Evolutionary conservation across 1,140 invertebrate species (phyloP).

Genomic region (Eciton burchellii): DNA sequence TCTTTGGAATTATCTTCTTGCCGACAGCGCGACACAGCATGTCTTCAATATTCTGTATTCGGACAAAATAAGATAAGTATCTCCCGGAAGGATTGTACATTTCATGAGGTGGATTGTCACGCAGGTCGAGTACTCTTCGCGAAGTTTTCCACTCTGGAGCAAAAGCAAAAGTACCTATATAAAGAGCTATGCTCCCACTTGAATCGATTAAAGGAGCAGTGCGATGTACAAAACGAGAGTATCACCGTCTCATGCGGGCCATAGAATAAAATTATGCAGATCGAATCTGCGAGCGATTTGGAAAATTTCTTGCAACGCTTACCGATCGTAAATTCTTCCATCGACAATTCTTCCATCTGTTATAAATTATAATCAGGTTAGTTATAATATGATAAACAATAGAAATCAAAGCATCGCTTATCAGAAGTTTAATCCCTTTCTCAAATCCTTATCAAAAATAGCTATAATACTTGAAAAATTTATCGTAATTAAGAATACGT

Average conservation of each 20-base stretch:
- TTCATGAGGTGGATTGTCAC: background rate
- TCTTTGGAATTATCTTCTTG: background rate
- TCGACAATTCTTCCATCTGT: background rate
- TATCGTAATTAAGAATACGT: background rate
- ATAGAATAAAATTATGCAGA: slow-evolving; percentile 25
- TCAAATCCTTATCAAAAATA: background rate
- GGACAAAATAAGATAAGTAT: background rate
- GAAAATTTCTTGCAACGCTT: background rate
- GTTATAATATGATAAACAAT: background rate
- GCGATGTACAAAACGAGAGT: background rate
- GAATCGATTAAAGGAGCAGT: slow-evolving; percentile 49
- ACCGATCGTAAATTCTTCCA: background rate
- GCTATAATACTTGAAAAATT: background rate
- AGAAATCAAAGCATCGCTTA: background rate
- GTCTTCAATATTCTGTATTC: slow-evolving; percentile 15
- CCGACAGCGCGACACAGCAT: background rate
- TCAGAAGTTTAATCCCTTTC: background rate
- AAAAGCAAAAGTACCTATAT: background rate
- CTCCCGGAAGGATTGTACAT: background rate
- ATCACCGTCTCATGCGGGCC: background rate
- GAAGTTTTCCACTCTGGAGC: slow-evolving; percentile 41
- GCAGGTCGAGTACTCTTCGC: background rate
- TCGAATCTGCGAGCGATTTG: background rate
- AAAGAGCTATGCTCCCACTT: slow-evolving; percentile 12
- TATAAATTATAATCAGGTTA: background rate